Evolutionary conservation across 2,888 invertebrate genomes (phyloP).

Genomic region (Argynnis bischoffii): DNA sequence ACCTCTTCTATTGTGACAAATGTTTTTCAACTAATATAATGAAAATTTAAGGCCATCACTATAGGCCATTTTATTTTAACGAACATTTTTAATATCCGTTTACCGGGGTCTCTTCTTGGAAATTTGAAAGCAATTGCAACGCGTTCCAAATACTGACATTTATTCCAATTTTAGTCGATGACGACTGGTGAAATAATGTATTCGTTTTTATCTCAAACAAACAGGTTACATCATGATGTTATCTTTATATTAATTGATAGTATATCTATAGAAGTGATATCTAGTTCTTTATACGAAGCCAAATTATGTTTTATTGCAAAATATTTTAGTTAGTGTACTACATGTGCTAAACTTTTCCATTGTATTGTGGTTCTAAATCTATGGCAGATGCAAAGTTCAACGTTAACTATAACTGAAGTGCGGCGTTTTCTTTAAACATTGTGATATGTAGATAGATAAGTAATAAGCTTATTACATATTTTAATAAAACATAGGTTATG

Average conservation of each 20-base stretch:
- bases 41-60: too few relatives aligned
- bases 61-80: too few relatives aligned
- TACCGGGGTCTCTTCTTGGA: background rate
- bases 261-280: slow-evolving; percentile 28
- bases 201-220: slow-evolving; percentile 28
- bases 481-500: too few relatives aligned
- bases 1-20: too few relatives aligned
- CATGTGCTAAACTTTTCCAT: background rate
- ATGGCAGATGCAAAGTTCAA: too few relatives aligned
- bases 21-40: too few relatives aligned
- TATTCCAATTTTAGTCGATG: slow-evolving; percentile 7
- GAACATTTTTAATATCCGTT: background rate
- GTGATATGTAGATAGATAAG: too few relatives aligned
- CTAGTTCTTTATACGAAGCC: slow-evolving; percentile 17
- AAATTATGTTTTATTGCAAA: slow-evolving; percentile 17
- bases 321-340: slow-evolving; percentile 6
- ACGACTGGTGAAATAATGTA: slow-evolving; percentile 1
- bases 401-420: too few relatives aligned
- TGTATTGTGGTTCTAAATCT: background rate
- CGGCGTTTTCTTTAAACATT: too few relatives aligned
- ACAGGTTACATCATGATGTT: slow-evolving; percentile 31
- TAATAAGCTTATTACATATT: too few relatives aligned
- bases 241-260: slow-evolving; percentile 36
- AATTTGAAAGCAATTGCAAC: slow-evolving; percentile 1
- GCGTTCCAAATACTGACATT: background rate